Conservation (phyloP, 2,113 vertebrate species). For the Scopus umbretta region DNA sequence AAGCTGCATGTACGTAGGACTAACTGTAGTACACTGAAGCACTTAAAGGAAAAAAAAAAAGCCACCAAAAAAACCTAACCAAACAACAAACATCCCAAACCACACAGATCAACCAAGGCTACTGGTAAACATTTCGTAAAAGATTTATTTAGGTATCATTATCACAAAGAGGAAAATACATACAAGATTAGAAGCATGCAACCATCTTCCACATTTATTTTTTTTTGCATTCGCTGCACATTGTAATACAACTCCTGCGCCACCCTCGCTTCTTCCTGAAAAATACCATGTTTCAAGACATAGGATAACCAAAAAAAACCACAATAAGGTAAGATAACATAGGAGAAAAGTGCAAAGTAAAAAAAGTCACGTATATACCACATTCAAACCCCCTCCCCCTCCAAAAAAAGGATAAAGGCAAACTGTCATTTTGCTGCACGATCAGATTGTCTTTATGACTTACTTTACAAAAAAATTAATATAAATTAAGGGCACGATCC, state of each 20-base stretch:
- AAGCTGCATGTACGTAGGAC: background rate
- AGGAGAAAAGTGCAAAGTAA: conserved; percentile 74
- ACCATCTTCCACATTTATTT: conserved; percentile 34
- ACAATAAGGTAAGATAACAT: conserved; percentile 56
- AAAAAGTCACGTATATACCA: conserved; percentile 46
- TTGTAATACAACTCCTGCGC: conserved; percentile 25
- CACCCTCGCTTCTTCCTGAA: conserved; percentile 38
- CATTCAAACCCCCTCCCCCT: conserved; percentile 10
- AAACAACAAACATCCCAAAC: background rate
- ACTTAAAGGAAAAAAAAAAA: background rate
- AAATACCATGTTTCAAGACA: conserved; percentile 53
- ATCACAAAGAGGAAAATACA: conserved; percentile 73
- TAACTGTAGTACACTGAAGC: background rate
- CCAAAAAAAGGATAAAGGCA: conserved; percentile 48
- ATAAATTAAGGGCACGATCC: conserved; percentile 56
- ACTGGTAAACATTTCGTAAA: conserved; percentile 51
- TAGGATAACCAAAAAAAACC: conserved; percentile 5
- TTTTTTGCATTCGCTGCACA: conserved; percentile 14
- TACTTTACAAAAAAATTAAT: conserved; percentile 59
- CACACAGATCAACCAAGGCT: background rate
- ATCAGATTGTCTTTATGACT: conserved; percentile 70
- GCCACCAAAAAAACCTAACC: too few species aligned
- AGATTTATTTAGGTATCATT: conserved; percentile 80
- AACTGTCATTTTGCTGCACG: conserved; percentile 56
- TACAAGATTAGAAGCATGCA: conserved; percentile 74